Evolutionary conservation across 2,888 invertebrate genomes (phyloP).

Genomic region (Protodeltote pygarga): DNA sequence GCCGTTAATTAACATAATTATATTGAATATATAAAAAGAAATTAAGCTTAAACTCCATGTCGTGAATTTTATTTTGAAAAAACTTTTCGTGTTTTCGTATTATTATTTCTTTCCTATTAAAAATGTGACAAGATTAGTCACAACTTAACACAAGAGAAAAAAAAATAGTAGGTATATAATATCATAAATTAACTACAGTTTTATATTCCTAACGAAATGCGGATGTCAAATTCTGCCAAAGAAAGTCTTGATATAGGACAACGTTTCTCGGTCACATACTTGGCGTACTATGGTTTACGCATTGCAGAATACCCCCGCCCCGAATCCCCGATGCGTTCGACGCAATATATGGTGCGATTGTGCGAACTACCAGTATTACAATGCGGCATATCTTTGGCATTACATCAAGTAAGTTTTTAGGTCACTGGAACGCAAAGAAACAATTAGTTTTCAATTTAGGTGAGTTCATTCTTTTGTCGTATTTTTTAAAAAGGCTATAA

Average conservation of each 20-base stretch:
- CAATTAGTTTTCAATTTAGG: conserved; percentile 4
- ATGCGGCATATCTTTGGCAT: conserved; percentile 13
- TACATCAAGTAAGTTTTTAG: conserved; percentile 12
- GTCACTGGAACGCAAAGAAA: conserved; percentile 1
- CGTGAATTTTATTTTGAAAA: no score
- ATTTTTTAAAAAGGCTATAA: no score
- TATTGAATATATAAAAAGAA: no score
- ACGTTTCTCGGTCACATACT: conserved; percentile 16
- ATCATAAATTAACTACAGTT: no score
- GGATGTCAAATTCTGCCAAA: conserved; percentile 1
- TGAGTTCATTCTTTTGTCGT: conserved; percentile 14
- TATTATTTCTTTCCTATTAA: no score
- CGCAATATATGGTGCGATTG: neutral
- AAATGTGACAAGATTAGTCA: no score
- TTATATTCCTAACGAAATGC: conserved; percentile 8
- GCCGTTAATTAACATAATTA: no score
- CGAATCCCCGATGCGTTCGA: conserved; percentile 33
- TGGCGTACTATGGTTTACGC: conserved; percentile 36
- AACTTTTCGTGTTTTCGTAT: no score
- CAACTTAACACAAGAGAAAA: no score
- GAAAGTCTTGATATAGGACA: conserved; percentile 3
- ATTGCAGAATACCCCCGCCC: conserved; percentile 46
- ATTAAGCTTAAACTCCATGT: no score
- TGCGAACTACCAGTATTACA: no score
- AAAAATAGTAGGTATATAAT: no score